A percentile compares a stretch with the other conserved stretches of the same genome.
phyloP scores from a whole-genome alignment of 1,140 invertebrate species.

The Ladona fulva region DNA sequence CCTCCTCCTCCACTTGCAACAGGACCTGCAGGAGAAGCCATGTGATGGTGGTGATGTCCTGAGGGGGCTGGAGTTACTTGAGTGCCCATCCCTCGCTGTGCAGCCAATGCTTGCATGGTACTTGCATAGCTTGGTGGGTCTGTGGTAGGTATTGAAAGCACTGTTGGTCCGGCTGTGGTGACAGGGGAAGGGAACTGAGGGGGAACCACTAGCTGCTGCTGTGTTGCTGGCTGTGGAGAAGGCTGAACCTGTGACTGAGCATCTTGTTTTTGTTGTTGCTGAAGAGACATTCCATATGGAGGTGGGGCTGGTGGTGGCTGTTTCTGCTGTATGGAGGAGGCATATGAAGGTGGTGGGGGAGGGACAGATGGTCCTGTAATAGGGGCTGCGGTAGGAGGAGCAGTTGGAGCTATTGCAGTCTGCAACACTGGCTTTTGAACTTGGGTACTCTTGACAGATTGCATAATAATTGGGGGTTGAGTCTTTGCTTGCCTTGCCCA shows the following conservation, averaged over 20 bases:
- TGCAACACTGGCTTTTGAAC: constrained; percentile 89
- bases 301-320: constrained; percentile 39
- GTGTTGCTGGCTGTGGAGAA: constrained; percentile 67
- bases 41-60: constrained; percentile 46
- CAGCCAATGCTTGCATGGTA: constrained; percentile 75
- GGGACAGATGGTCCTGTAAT: constrained; percentile 37
- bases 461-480: constrained; percentile 90
- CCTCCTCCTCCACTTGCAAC: constrained; percentile 30
- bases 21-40: constrained; percentile 60
- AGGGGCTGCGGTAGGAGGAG: constrained; percentile 44
- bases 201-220: constrained; percentile 52
- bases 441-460: constrained; percentile 88
- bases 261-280: constrained; percentile 24
- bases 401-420: constrained; percentile 81
- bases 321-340: constrained; percentile 68
- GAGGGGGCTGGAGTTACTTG: constrained; percentile 11
- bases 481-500: constrained; percentile 72
- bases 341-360: constrained; percentile 65
- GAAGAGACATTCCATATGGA: constrained; percentile 26
- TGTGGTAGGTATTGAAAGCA: constrained; percentile 60
- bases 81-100: constrained; percentile 47
- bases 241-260: constrained; percentile 49
- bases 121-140: constrained; percentile 87
- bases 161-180: constrained; percentile 27
- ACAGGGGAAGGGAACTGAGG: constrained; percentile 35